A percentile compares a stretch with the other conserved stretches of the same genome.
These are phyloP conservation scores for Nyctibius grandis DNA, from an alignment of 2,797 vertebrate species.

Conservation along the genomic window DNA sequence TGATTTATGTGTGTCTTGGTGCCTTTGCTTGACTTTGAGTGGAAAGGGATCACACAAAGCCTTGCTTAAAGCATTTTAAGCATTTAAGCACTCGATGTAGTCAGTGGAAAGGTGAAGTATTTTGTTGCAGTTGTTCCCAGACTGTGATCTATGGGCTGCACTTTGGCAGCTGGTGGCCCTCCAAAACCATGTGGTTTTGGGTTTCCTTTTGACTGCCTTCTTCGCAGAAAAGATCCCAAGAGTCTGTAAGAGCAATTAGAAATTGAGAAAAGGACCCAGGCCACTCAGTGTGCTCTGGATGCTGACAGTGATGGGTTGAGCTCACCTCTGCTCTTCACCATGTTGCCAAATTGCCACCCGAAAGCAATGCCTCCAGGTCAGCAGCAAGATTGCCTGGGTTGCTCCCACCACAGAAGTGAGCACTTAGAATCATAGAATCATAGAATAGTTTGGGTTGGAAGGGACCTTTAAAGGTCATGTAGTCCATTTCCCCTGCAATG, in stretches of 20 bases:
- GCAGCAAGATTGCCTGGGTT: not conserved
- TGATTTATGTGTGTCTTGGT: not conserved
- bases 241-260: not conserved
- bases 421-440: not conserved
- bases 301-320: not conserved
- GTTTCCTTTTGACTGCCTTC: not conserved
- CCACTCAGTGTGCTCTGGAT: not conserved
- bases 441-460: too few species aligned
- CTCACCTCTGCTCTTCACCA: not conserved
- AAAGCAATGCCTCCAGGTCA: not conserved
- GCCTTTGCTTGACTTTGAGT: not conserved
- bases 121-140: not conserved
- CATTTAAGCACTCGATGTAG: not conserved
- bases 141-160: not conserved
- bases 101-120: not conserved
- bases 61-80: not conserved
- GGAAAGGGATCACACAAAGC: not conserved
- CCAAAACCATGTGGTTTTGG: not conserved
- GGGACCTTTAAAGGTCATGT: too few species aligned
- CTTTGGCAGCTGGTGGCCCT: not conserved
- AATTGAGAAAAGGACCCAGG: not conserved
- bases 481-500: too few species aligned
- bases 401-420: not conserved
- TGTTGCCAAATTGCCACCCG: not conserved
- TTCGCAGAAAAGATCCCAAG: not conserved